phyloP scores from a whole-genome alignment of 2,888 invertebrate species.

The Sinhomidia bicolor region DNA sequence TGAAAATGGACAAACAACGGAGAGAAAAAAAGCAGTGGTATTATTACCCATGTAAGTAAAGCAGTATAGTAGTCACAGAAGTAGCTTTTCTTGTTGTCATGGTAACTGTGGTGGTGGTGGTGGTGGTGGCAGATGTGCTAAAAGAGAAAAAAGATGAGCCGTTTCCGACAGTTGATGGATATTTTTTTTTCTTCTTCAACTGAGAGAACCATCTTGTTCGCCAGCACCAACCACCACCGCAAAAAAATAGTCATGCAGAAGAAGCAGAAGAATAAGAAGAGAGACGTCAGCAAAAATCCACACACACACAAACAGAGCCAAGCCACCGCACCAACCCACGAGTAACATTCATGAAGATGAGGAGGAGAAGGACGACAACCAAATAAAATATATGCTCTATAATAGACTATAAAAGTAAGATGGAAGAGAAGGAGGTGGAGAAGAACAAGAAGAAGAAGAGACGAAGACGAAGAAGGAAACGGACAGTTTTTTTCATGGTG shows the following conservation, averaged over 20 bases:
- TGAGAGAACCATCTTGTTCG: not conserved
- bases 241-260: constrained; percentile 30
- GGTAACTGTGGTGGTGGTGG: not conserved
- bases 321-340: not conserved
- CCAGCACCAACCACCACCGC: constrained; percentile 49
- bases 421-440: no score
- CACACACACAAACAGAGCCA: no score
- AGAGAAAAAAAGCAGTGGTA: not conserved
- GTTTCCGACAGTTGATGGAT: constrained; percentile 80
- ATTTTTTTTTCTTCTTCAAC: constrained; percentile 62
- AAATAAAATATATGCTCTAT: constrained; percentile 27
- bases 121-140: constrained; percentile 14
- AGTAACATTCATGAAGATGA: not conserved
- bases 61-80: no score
- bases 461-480: constrained; percentile 39
- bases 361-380: not conserved
- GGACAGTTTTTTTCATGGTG: constrained; percentile 49
- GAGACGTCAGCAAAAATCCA: constrained; percentile 45
- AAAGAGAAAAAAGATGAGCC: constrained; percentile 67
- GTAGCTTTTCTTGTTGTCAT: not conserved
- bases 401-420: no score
- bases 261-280: constrained; percentile 1
- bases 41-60: no score
- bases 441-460: no score
- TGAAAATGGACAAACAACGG: not conserved